Conservation (phyloP, 2,113 vertebrate genomes). For the Rhinoderma darwinii region DNA sequence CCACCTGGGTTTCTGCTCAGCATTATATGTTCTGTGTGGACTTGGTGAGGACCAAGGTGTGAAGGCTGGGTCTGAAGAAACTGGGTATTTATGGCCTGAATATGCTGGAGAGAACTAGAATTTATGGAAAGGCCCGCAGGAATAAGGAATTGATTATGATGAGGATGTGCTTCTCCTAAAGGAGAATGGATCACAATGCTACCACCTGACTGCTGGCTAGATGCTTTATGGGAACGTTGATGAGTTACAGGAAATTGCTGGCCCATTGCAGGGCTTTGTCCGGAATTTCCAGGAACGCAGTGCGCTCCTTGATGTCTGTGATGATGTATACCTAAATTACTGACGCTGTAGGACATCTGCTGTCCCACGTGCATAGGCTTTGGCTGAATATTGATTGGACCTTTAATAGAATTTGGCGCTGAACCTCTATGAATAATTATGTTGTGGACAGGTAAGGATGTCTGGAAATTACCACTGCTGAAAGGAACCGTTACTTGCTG, state of each 20-base stretch:
- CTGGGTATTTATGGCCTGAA: slow-evolving; percentile 86
- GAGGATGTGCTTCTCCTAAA: slow-evolving; percentile 83
- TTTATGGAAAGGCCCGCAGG: slow-evolving; percentile 86
- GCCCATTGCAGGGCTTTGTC: slow-evolving; percentile 76
- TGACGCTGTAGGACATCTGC: slow-evolving; percentile 88
- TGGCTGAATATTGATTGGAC: slow-evolving; percentile 90
- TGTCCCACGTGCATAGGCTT: slow-evolving; percentile 89
- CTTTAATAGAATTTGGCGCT: slow-evolving; percentile 82
- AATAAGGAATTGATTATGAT: slow-evolving; percentile 88
- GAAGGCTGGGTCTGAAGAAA: slow-evolving; percentile 80
- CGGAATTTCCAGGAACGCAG: slow-evolving; percentile 75
- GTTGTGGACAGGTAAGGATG: slow-evolving; percentile 91
- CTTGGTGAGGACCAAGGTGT: slow-evolving; percentile 76
- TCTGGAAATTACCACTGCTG: slow-evolving; percentile 87
- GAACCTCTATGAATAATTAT: slow-evolving; percentile 96
- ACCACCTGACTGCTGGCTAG: slow-evolving; percentile 74
- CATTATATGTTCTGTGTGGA: slow-evolving; percentile 79
- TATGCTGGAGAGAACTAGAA: slow-evolving; percentile 82
- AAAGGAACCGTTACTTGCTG: slow-evolving; percentile 90
- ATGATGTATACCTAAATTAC: slow-evolving; percentile 79
- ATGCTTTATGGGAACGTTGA: slow-evolving; percentile 76
- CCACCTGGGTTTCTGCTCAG: slow-evolving; percentile 76
- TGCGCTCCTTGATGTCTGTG: slow-evolving; percentile 78
- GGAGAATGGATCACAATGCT: slow-evolving; percentile 84
- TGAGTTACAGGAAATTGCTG: slow-evolving; percentile 82